A percentile compares a stretch with the other conserved stretches of the same genome.
Evolutionary conservation across 2,113 vertebrate genomes (phyloP).

Genomic region (Takifugu flavidus): DNA sequence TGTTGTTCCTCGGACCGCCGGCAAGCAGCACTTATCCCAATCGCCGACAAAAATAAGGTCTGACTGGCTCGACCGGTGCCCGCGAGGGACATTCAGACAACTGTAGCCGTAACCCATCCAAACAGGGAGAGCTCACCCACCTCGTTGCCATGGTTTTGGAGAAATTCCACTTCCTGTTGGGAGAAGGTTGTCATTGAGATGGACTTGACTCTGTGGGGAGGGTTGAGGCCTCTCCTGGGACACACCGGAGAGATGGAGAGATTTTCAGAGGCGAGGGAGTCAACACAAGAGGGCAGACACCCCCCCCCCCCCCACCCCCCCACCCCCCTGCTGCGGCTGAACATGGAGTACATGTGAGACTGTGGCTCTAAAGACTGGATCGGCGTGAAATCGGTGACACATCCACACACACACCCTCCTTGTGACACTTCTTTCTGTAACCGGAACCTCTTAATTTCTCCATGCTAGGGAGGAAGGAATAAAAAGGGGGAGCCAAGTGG

Average conservation of each 20-base stretch:
- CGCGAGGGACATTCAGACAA: neutral
- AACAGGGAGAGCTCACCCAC: slow-evolving; percentile 64
- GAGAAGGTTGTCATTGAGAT: slow-evolving; percentile 96
- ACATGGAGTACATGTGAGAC: slow-evolving; percentile 16
- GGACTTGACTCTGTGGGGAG: slow-evolving; percentile 89
- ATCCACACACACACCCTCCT: slow-evolving; percentile 3
- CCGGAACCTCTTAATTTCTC: slow-evolving; percentile 18
- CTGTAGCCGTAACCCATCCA: neutral
- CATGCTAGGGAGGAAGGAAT: slow-evolving; percentile 30
- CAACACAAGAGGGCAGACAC: neutral
- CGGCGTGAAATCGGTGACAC: slow-evolving; percentile 15
- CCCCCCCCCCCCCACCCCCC: neutral
- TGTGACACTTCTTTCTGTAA: slow-evolving; percentile 15
- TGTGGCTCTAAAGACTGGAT: slow-evolving; percentile 14
- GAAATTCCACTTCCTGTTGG: slow-evolving; percentile 87
- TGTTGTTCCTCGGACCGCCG: slow-evolving; percentile 27
- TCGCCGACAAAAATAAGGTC: slow-evolving; percentile 6
- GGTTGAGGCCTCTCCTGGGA: slow-evolving; percentile 88
- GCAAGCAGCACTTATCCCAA: slow-evolving; percentile 7
- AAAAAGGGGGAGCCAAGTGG: slow-evolving; percentile 33
- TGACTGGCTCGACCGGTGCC: neutral
- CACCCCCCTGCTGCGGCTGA: neutral
- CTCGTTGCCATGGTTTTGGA: slow-evolving; percentile 89
- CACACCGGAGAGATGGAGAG: slow-evolving; percentile 32
- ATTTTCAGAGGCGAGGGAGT: slow-evolving; percentile 1